phyloP scores from a whole-genome alignment of 2,888 invertebrate genomes.

The Nysson spinosus region DNA sequence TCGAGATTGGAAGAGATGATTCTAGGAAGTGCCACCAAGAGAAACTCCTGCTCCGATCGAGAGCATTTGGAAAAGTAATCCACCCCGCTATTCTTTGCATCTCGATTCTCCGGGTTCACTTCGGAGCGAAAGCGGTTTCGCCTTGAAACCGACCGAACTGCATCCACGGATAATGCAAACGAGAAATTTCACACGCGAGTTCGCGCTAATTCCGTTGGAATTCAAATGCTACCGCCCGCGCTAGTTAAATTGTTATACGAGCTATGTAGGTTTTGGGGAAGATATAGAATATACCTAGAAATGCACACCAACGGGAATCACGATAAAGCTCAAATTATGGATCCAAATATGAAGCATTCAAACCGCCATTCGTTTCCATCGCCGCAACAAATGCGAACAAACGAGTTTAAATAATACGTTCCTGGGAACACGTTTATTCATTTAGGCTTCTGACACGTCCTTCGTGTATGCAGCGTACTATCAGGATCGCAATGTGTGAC shows the following conservation, averaged over 20 bases:
- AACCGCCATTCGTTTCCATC: no score
- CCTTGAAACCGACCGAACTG: conserved; percentile 25
- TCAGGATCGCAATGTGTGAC: no score
- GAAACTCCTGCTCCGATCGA: conserved; percentile 41
- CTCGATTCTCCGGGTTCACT: conserved; percentile 23
- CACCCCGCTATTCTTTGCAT: conserved; percentile 61
- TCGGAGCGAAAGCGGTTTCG: conserved; percentile 30
- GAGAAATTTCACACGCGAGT: conserved; percentile 53
- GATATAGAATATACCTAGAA: not conserved
- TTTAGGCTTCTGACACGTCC: no score
- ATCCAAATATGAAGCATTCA: not conserved
- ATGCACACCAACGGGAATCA: not conserved
- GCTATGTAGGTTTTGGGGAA: conserved; percentile 9
- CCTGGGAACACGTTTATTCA: no score
- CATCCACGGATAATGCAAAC: conserved; percentile 48
- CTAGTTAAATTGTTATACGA: conserved; percentile 42
- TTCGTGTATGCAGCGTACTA: no score
- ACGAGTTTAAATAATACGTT: not conserved
- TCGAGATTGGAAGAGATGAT: conserved; percentile 71
- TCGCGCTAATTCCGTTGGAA: conserved; percentile 48
- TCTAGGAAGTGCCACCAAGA: conserved; percentile 29
- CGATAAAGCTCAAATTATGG: not conserved
- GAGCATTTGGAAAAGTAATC: conserved; percentile 68
- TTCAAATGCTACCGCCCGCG: conserved; percentile 25
- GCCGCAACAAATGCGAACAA: no score